Base-by-base conservation (phyloP, 2,113 vertebrate genomes). In the Archilochus colubris region DNA sequence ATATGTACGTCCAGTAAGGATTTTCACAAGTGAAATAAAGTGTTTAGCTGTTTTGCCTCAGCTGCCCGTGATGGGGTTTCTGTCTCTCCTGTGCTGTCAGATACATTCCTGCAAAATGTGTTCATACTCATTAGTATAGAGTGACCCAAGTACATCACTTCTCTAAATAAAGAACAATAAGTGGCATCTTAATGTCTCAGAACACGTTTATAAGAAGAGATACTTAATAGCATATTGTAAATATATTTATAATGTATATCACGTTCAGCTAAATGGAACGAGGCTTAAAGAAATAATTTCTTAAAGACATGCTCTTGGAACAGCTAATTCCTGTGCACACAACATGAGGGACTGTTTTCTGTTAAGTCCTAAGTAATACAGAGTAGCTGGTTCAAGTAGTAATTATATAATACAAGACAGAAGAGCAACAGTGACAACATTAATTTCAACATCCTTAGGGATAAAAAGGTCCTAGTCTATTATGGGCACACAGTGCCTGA, bases 291-390 rank as follows among this genome's bases (percentile, higher is more conserved):
- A 75, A 92, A 66, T 66, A 58, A 95, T 96, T 94, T 95, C 86
- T 94, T 92, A 96, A 94, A 97, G 83, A 95, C 95, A 91, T 89
- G 89, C 81, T 95, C 86, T 92, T 93, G 91, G 79, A 96, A 93
- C 89, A 91, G 94, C 95, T 96, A 97, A 97, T 96, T 95, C 94
- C 95, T 92, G 93, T 92, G 86, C 67, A 94, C 88, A 89, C 73
- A 92, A 84, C 51, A 94, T 79, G 91, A 95, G 70, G 86, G 94
- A 97, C 96, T 94, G 96, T 85, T 94, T 82, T 89, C 91, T 81
- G 68, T 81, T 97, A 97, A 96, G 1, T 86, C 94, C 84, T 79
- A 93, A 93, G 74, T 93, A 95, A 97, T 79, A 82, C 77, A 87
- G 73, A 96, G 91, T 93, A 94, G 91, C 88, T 89, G 19, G 74